Percentiles rank a stretch among this genome's conserved stretches.
phyloP scores from a whole-genome alignment of 2,888 invertebrate genomes.

The Colostygia pectinataria region DNA sequence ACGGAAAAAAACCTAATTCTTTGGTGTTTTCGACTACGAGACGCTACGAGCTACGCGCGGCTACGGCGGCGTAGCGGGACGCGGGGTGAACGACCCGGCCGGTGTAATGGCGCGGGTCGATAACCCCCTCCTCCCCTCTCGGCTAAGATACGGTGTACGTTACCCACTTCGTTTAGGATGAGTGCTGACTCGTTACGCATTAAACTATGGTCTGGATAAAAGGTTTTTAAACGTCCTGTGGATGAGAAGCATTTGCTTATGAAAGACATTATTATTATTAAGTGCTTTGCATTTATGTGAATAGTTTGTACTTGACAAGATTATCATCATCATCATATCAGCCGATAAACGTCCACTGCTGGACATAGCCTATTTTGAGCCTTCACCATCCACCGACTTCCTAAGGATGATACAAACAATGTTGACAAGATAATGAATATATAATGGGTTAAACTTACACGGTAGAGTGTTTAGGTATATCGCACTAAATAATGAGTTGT shows the following conservation, averaged over 20 bases:
- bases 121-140: constrained; percentile 51
- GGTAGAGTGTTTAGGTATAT: too few species aligned
- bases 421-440: too few species aligned
- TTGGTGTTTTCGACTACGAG: constrained; percentile 43
- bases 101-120: constrained; percentile 69
- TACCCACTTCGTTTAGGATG: constrained; percentile 56
- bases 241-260: constrained; percentile 31
- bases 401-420: too few species aligned
- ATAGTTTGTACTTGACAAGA: too few species aligned
- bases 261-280: constrained; percentile 2
- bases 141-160: constrained; percentile 49
- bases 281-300: background rate
- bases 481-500: too few species aligned
- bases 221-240: constrained; percentile 47
- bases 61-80: constrained; percentile 56
- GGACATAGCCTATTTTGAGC: too few species aligned
- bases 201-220: constrained; percentile 52
- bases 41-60: constrained; percentile 45
- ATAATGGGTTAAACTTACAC: too few species aligned
- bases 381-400: too few species aligned
- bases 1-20: constrained; percentile 45
- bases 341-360: too few species aligned
- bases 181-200: constrained; percentile 54
- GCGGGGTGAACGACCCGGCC: constrained; percentile 72
- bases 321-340: too few species aligned